These are phyloP conservation scores for Euwallacea similis DNA, from an alignment of 1,140 invertebrate genomes.

Conservation along the genomic window DNA sequence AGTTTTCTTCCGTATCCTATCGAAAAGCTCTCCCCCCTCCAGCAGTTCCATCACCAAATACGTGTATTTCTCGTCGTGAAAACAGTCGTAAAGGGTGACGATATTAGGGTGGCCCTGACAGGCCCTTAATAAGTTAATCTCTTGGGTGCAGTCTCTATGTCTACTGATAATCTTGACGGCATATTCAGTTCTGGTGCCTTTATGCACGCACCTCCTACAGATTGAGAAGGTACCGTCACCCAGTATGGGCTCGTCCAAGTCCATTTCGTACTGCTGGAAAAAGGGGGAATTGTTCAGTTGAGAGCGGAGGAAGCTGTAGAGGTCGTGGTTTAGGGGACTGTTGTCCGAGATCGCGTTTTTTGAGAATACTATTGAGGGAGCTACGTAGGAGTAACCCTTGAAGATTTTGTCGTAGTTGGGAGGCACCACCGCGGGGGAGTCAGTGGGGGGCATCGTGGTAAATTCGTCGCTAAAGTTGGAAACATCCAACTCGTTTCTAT, in stretches of 20 bases:
- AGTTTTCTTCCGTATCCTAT: slow-evolving; percentile 64
- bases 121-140: slow-evolving; percentile 74
- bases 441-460: slow-evolving; percentile 83
- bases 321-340: slow-evolving; percentile 53
- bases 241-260: slow-evolving; percentile 67
- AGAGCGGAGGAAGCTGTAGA: slow-evolving; percentile 40
- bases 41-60: slow-evolving; percentile 88
- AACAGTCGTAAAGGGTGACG: slow-evolving; percentile 80
- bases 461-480: slow-evolving; percentile 97
- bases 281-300: slow-evolving; percentile 76
- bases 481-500: slow-evolving; percentile 80
- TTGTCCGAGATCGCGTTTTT: slow-evolving; percentile 76
- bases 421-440: slow-evolving; percentile 88
- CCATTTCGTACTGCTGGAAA: slow-evolving; percentile 81
- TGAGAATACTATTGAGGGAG: slow-evolving; percentile 87
- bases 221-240: slow-evolving; percentile 91
- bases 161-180: slow-evolving; percentile 92
- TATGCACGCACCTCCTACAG: slow-evolving; percentile 80
- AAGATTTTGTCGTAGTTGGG: slow-evolving; percentile 86
- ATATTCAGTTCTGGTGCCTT: slow-evolving; percentile 66
- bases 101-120: slow-evolving; percentile 90
- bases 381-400: slow-evolving; percentile 91
- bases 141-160: slow-evolving; percentile 73
- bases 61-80: slow-evolving; percentile 76
- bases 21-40: slow-evolving; percentile 84